Conservation (phyloP, 2,797 vertebrate genomes). For the Aulostomus chinensis region DNA sequence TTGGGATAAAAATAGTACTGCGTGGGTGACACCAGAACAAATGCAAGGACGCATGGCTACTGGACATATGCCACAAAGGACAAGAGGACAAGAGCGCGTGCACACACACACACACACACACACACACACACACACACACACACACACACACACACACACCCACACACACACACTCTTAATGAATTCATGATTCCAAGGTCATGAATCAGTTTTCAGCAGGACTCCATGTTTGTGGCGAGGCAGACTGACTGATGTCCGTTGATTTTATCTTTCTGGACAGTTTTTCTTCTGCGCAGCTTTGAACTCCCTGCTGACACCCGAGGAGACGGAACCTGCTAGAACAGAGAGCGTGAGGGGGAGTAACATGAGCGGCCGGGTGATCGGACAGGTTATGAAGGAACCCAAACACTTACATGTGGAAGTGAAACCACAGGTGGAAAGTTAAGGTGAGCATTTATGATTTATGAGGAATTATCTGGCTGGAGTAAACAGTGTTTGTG, state of each 20-base stretch:
- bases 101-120: slow-evolving; percentile 19
- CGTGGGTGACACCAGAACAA: slow-evolving; percentile 63
- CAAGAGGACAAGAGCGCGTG: no score
- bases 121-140: slow-evolving; percentile 12
- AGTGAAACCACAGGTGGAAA: slow-evolving; percentile 33
- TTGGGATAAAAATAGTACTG: slow-evolving; percentile 72
- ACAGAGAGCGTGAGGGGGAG: slow-evolving; percentile 17
- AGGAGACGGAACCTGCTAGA: neutral
- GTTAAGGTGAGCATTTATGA: neutral
- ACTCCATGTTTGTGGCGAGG: no score
- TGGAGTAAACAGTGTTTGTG: no score
- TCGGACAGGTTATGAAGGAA: neutral
- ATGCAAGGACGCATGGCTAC: slow-evolving; percentile 55
- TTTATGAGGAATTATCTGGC: no score
- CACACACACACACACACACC: slow-evolving; percentile 5
- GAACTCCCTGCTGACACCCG: no score
- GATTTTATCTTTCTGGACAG: no score
- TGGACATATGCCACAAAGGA: slow-evolving; percentile 55
- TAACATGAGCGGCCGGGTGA: no score
- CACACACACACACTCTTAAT: neutral
- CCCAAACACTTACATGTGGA: slow-evolving; percentile 10
- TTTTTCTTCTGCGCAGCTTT: no score
- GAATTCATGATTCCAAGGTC: no score
- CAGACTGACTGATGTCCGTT: no score
- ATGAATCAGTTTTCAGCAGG: no score